A percentile compares a stretch with the other conserved stretches of the same genome.
Conservation (phyloP, 37 sponge, comb jelly and placozoan genomes). For the Ephydatia muelleri region DNA sequence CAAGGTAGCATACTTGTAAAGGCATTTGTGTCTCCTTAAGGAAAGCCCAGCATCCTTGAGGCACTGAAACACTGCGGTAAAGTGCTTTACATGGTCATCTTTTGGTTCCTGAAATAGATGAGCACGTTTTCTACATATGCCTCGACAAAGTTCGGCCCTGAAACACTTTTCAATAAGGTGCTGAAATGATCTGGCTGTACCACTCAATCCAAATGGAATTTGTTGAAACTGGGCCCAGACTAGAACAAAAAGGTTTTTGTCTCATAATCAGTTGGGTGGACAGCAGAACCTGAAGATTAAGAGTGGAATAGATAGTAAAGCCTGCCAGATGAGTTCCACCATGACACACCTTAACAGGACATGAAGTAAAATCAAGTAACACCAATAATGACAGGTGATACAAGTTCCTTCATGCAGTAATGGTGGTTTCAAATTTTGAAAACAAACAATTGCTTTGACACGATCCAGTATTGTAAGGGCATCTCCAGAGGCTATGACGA, state of each 20-base stretch:
- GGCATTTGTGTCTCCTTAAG: slow-evolving; percentile 43
- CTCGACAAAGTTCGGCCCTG: slow-evolving; percentile 31
- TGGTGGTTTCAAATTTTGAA: slow-evolving; percentile 36
- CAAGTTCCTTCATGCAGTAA: slow-evolving; percentile 34
- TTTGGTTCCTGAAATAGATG: no score
- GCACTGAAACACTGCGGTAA: slow-evolving; percentile 55
- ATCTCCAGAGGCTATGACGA: slow-evolving; percentile 60
- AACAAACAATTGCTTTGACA: slow-evolving; percentile 12
- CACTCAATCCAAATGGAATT: slow-evolving; percentile 52
- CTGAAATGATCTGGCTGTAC: slow-evolving; percentile 60
- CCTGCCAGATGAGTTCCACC: slow-evolving; percentile 48
- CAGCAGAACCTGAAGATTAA: slow-evolving; percentile 53
- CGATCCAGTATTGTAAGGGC: slow-evolving; percentile 22
- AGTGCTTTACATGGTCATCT: slow-evolving; percentile 29
- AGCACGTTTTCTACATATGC: no score
- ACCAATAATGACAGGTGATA: slow-evolving; percentile 52
- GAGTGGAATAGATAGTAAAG: slow-evolving; percentile 39
- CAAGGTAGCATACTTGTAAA: slow-evolving; percentile 38
- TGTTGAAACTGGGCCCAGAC: slow-evolving; percentile 53
- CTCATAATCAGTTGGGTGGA: slow-evolving; percentile 32
- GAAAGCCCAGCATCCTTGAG: slow-evolving; percentile 40
- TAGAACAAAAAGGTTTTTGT: slow-evolving; percentile 57
- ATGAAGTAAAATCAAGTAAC: slow-evolving; percentile 59
- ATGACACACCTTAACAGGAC: no score
- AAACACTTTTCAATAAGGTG: slow-evolving; percentile 49